Conservation (phyloP, 2,888 invertebrate species). For the Crematogaster levior region DNA sequence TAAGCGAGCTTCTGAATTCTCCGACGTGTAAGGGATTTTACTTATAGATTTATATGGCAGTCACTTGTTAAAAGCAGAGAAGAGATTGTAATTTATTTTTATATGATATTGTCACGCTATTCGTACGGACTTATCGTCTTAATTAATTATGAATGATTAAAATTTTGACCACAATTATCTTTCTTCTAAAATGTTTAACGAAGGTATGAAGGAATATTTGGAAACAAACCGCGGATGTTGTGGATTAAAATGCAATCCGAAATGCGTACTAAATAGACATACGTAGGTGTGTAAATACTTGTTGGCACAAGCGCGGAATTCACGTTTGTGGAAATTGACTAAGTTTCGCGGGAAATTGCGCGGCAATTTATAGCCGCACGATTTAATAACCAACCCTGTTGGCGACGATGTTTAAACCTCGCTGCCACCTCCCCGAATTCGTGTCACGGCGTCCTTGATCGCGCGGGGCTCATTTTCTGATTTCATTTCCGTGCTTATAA, state of each 20-base stretch:
- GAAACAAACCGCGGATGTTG: neutral
- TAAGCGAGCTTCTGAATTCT: neutral
- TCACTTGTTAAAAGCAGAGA: neutral
- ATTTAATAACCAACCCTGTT: slow-evolving; percentile 71
- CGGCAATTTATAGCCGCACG: slow-evolving; percentile 81
- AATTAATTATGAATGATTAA: neutral
- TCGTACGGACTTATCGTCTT: neutral
- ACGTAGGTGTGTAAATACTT: slow-evolving; percentile 65
- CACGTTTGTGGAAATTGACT: slow-evolving; percentile 80
- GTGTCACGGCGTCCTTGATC: slow-evolving; percentile 29
- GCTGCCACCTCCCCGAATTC: slow-evolving; percentile 9
- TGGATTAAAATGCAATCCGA: neutral
- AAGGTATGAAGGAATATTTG: neutral
- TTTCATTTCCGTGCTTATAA: slow-evolving; percentile 61
- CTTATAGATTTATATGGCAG: neutral
- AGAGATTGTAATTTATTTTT: neutral
- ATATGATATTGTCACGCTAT: neutral
- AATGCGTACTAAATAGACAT: slow-evolving; percentile 18
- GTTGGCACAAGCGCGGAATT: slow-evolving; percentile 53
- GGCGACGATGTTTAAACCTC: slow-evolving; percentile 37
- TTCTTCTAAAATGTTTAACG: neutral
- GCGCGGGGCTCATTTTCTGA: slow-evolving; percentile 53
- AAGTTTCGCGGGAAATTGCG: slow-evolving; percentile 81
- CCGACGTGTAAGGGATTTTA: neutral
- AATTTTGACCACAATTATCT: neutral